Conservation (phyloP, 2,113 vertebrate species). For the Calidris pygmaea region DNA sequence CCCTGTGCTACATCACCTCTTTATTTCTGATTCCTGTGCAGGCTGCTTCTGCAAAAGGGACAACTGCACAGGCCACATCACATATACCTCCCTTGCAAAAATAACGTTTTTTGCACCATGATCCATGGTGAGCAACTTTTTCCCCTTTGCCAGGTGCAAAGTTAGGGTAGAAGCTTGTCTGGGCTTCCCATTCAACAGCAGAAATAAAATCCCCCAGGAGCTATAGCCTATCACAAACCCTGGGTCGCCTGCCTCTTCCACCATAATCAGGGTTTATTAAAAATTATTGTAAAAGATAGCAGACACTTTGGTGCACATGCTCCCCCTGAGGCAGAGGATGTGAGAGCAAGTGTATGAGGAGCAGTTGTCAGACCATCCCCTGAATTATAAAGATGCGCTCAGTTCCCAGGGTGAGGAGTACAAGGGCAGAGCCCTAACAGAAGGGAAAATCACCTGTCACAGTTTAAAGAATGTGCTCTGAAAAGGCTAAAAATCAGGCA, state of each 20-base stretch:
- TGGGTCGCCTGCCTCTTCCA: neutral
- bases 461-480: neutral
- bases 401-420: neutral
- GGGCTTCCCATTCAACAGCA: neutral
- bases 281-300: neutral
- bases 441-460: neutral
- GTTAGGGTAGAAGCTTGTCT: neutral
- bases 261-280: neutral
- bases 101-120: neutral
- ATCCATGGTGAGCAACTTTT: neutral
- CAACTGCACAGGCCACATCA: neutral
- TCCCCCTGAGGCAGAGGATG: neutral
- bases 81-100: neutral
- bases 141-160: neutral
- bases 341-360: neutral
- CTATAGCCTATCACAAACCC: neutral
- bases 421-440: neutral
- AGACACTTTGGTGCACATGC: neutral
- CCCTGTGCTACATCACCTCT: neutral
- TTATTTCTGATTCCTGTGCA: neutral
- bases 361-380: rapidly evolving
- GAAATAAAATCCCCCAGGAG: neutral
- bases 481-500: neutral
- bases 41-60: neutral
- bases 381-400: neutral